Base-by-base conservation (phyloP, 1,140 invertebrate species). In the Lordiphosa mommai region DNA sequence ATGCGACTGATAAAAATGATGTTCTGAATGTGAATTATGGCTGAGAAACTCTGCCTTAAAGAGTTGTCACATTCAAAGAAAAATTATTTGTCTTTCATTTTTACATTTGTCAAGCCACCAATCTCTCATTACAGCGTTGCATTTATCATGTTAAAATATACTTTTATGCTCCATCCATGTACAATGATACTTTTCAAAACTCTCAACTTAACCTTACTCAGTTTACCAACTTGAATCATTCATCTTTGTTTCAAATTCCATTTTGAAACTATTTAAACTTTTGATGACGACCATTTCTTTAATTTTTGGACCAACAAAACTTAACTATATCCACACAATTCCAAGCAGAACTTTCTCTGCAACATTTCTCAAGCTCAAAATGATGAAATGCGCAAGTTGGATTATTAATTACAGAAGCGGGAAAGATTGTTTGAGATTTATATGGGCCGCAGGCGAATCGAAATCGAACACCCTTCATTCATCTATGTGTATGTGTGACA, bases 331-430 rank as follows among this genome's bases (percentile, higher is more conserved):
- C 37, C 51, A 52, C 63, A 68, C 55, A 69, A 70, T 70, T 61
- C 61, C 66, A 70, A 66, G 61, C 66, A 70, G 67, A 38, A 53
- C 30, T 33, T n/a, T 8, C 16, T 41, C 61, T 46, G 34, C 50
- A 43, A 68, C 76, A 82, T 82, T 82, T 82, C 76, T 82, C 76
- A 82, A 82, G 77, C 66, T 82, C 72, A 82, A 80, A 73, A 79
- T 68, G 74, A 74, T 66, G 70, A 84, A 80, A 80, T 58, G 60
- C 72, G 60, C 77, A 72, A 72, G 52, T 84, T 85, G 68, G 79
- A 84, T 84, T 84, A 84, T 84, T 84, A 84, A 84, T 84, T 84
- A 84, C 79, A 84, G 60, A 61, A 80, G 33, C 61, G 44, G 44
- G 44, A 30, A 64, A 69, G 70, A 66, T 61, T 55, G 36, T 60